Base-by-base conservation (phyloP, 1,140 invertebrate species). In the Drosophila azteca region DNA sequence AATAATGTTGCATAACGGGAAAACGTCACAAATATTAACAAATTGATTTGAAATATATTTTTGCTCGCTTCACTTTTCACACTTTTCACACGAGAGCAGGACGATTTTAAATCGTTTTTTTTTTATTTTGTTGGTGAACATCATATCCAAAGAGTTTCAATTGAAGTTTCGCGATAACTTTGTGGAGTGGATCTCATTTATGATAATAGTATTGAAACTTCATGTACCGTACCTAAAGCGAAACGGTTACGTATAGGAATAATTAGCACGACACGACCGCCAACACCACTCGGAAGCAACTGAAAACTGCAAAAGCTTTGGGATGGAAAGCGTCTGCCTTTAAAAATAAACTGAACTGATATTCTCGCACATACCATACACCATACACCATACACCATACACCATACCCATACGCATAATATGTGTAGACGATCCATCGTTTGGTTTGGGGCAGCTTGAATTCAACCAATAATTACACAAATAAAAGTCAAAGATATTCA, bases 301-400 rank as follows among this genome's bases (percentile, higher is more conserved):
- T 90, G 76, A 90, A 76, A 70, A 73, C 75, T 78, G 78, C 78
- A 79, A 90, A 90, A 90, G 85, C 85, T 90, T 90, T 90, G 65
- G 66, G 66, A 74, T 68, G 54, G 58, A 83, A 79, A 89, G 77
- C 71, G 79, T 67, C 84, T 77, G 62, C 63, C 68, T 87, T 88
- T 88, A 87, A 88, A 87, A 88, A 87, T 87, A 87, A 87, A 83
- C 84, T 64, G 52, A 87, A 83, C 84, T 67, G 52, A 78, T 78
- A 81, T 81, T 78, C 73, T 78, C 65, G 60, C 68, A 71, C 68
- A 71, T 61, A 51, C 65, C 11, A 26, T 6, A 26, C 24, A 24
- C 22, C 22, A 22, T 22, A 22, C 22, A 22, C 22, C 22, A n/a
- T n/a, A n/a, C n/a, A 24, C 22, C 22, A 24, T 24, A 24, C 22